Base-by-base conservation (phyloP, 2,797 vertebrate genomes). In the Microctenopoma lineatum region DNA sequence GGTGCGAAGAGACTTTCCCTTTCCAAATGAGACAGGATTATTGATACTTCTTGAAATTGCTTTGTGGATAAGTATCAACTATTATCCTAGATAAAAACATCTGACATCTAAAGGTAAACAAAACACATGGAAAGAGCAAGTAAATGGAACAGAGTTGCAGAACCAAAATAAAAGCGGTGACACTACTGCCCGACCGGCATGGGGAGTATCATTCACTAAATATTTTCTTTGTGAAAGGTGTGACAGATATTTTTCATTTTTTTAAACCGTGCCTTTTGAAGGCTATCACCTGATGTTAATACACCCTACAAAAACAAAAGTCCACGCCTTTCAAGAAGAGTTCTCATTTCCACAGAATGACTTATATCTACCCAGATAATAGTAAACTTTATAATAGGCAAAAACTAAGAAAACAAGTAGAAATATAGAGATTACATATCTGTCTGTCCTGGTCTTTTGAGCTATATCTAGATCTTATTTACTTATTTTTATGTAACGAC, bases 1-100 rank as follows among this genome's bases (percentile, higher is more conserved):
- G 62, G 13, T 56, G 44, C 46, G 38, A 58, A 45, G 27, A 46
- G 50, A 79, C 45, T 79, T 81, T 73, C 52, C 61, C 60, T 34
- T 42, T 1, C 25, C 46, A 9, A 45, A 2, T 42, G 39, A 21
- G 27, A 14, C 48, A 47, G 29, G 39, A 41, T 53, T 46, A 50
- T 15, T 50, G 32, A 50, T 15, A 58, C 11, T 13, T 48, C 4
- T 25, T 51, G 21, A 58, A 48, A 18, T 46, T 68, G 39, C 0
- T 26, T 34, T 57, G 29, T 69, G 54, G 59, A 52, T 21, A 12
- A 3, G 0, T 27, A n/a, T 57, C 66, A 52, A 27, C n/a, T 50
- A 42, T 8, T 1, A 15, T 73, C 65, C 61, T 15, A 1, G 18
- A 70, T 68, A 7, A 59, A 18, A 44, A 11, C 18, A 11, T 39